A percentile compares a stretch with the other conserved stretches of the same genome.
Evolutionary conservation across 2,888 invertebrate species (phyloP).

Genomic region (Agriopis marginaria): DNA sequence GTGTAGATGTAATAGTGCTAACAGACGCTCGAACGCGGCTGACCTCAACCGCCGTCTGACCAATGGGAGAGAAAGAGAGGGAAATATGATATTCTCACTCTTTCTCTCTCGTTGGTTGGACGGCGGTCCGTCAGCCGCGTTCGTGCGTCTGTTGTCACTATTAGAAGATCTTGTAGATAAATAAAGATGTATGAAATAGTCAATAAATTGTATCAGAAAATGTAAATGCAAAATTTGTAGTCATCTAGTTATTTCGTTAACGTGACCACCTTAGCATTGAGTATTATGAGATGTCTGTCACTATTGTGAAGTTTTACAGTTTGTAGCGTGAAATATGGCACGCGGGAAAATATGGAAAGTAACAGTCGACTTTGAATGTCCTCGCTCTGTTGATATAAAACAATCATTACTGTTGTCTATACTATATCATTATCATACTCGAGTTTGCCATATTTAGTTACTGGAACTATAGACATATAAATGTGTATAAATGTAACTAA

Average conservation of each 20-base stretch:
- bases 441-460: slow-evolving; percentile 19
- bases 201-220: not conserved
- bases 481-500: not conserved
- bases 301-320: slow-evolving; percentile 18
- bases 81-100: too few species aligned
- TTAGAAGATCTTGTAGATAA: not conserved
- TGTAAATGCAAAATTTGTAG: slow-evolving; percentile 1
- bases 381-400: not conserved
- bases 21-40: too few species aligned
- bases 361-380: not conserved
- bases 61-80: too few species aligned
- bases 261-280: slow-evolving; percentile 42
- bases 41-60: too few species aligned
- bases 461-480: slow-evolving; percentile 8
- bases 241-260: slow-evolving; percentile 37
- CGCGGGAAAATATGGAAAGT: slow-evolving; percentile 1
- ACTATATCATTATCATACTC: not conserved
- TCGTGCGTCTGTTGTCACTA: too few species aligned
- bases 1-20: too few species aligned
- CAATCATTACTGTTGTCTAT: not conserved
- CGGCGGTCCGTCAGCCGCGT: too few species aligned
- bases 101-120: too few species aligned
- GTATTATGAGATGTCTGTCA: slow-evolving; percentile 31
- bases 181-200: not conserved
- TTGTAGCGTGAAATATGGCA: slow-evolving; percentile 16